Evolutionary conservation across 2,797 vertebrate species (phyloP), one percentile per base, ranked within the genome.

Genomic region (Hoplostethus mediterraneus): DNA sequence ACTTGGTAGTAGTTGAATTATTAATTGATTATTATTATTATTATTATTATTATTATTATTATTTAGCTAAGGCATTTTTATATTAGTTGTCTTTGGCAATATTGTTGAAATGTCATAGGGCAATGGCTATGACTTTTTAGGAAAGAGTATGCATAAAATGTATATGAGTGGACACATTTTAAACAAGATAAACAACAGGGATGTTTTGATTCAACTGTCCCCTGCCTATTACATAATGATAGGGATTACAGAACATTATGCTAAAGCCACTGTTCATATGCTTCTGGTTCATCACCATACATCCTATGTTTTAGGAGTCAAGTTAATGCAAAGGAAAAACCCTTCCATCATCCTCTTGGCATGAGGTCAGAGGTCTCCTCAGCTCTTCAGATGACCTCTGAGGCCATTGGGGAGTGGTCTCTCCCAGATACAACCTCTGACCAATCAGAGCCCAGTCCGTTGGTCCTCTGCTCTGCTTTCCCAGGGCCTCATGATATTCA

Each of bases 401-500:
- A 36, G 83, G 81, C 82, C 89, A 87, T 44, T n/a, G 63, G 84
- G 84, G 84, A 81, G 65, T 79, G 84, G 83, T 72, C 64, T 77
- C 64, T 79, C 66, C 65, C 51, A 69, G 73, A 68, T 62, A 79
- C 45, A 48, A 62, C 56, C 63, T 70, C 44, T 65, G 81, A 83
- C 91, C 91, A 91, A 92, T 92, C 80, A 81, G 70, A 90, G 63
- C 17, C 17, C 57, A 73, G 77, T 57, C 53, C 13, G 17, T 25
- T 57, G 63, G 57, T 66, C 80, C 68, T 64, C 71, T 83, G 58
- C 70, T 81, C 79, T 55, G 73, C 85, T 91, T 93, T 94, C 90
- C 90, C 92, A 93, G 75, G 87, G 79, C 84, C 91, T 79, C 17
- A 10, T 74, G 73, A 84, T 91, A 91, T 94, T 94, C 91, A 93